A percentile compares a stretch with the other conserved stretches of the same genome.
Conservation (phyloP, 2,888 invertebrate species). For the Dryocosmus kuriphilus region DNA sequence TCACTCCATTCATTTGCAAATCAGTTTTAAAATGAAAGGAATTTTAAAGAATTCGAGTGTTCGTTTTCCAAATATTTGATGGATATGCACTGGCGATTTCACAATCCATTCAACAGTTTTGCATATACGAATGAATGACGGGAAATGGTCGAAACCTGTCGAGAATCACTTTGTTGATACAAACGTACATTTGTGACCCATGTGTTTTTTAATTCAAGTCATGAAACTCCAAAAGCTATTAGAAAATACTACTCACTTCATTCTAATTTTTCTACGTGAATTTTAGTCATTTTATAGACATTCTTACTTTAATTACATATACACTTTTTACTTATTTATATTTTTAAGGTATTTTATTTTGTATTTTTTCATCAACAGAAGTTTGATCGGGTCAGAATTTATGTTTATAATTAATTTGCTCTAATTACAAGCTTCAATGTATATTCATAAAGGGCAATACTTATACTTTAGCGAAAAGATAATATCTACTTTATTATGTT, state of each 20-base stretch:
- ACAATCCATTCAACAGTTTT: constrained; percentile 26
- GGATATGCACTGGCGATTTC: constrained; percentile 19
- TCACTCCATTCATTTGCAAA: neutral
- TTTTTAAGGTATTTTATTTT: neutral
- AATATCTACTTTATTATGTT: constrained; percentile 12
- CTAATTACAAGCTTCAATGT: neutral
- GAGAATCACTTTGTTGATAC: constrained; percentile 12
- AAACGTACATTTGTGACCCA: constrained; percentile 1
- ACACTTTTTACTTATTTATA: neutral
- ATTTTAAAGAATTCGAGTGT: constrained; percentile 6
- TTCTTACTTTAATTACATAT: no score
- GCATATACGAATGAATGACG: constrained; percentile 11
- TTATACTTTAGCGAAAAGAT: constrained; percentile 12
- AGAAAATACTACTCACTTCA: neutral
- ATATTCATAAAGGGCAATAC: neutral
- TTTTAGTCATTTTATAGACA: neutral
- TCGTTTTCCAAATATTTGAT: constrained; percentile 34
- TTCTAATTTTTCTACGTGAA: neutral
- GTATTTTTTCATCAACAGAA: neutral
- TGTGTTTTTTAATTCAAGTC: constrained; percentile 8
- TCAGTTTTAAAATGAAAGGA: constrained; percentile 11
- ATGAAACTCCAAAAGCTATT: neutral
- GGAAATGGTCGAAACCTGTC: constrained; percentile 33
- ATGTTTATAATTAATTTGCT: neutral
- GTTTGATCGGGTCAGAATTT: neutral